phyloP scores from a whole-genome alignment of 2,113 vertebrate genomes.

The Urocynchramus pylzowi region DNA sequence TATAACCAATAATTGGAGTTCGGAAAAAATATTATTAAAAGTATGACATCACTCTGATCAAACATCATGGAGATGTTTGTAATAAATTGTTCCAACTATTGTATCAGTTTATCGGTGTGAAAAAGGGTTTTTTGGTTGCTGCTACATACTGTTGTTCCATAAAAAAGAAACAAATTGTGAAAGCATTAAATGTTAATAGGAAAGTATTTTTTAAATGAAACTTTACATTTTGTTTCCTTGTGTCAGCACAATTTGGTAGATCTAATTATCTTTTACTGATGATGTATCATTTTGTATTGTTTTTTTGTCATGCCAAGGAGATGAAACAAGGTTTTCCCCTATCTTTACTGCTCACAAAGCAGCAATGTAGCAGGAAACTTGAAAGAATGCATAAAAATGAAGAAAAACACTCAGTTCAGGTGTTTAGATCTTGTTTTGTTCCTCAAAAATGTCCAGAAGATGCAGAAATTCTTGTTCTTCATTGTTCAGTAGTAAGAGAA shows the following conservation, averaged over 20 bases:
- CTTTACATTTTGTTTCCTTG: not conserved
- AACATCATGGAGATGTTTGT: not conserved
- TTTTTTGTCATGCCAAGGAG: not conserved
- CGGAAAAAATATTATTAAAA: not conserved
- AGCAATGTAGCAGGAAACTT: not conserved
- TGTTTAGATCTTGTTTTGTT: not conserved
- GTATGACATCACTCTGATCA: not conserved
- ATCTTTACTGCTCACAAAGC: not conserved
- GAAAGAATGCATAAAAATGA: not conserved
- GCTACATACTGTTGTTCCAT: not conserved
- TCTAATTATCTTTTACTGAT: not conserved
- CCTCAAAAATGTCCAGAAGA: not conserved
- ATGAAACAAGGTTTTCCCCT: not conserved
- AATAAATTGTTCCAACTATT: not conserved
- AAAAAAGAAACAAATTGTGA: not conserved
- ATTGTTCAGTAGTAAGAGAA: not conserved
- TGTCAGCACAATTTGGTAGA: not conserved
- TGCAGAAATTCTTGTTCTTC: not conserved
- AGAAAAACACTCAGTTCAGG: not conserved
- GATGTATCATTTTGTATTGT: not conserved
- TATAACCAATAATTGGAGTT: not conserved
- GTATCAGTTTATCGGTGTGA: not conserved
- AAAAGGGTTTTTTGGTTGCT: not conserved
- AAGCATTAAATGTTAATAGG: not conserved
- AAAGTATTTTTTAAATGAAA: not conserved